Evolutionary conservation across 1,140 invertebrate genomes (phyloP).

Genomic region (Apis dorsata): DNA sequence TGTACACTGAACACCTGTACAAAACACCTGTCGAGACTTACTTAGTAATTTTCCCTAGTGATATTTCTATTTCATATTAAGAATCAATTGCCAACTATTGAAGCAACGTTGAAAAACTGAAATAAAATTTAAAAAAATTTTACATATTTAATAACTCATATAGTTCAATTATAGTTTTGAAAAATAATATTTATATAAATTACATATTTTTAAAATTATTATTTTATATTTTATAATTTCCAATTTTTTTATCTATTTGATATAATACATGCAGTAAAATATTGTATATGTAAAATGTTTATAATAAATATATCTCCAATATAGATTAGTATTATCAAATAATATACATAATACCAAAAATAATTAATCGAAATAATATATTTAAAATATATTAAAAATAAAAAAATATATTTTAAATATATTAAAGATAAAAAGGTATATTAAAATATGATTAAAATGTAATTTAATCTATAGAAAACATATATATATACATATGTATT

Average conservation of each 20-base stretch:
- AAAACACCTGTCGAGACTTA: slow-evolving; percentile 57
- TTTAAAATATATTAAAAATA: no score
- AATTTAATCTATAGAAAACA: background rate
- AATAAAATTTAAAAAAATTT: background rate
- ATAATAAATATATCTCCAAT: background rate
- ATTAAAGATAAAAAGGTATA: no score
- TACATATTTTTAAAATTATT: background rate
- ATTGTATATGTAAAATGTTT: slow-evolving; percentile 12
- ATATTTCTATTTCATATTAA: slow-evolving; percentile 16
- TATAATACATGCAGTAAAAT: slow-evolving; percentile 7
- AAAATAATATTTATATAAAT: background rate
- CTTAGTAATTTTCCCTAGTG: slow-evolving; percentile 60
- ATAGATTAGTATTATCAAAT: background rate
- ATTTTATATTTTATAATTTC: background rate
- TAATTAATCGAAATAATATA: no score
- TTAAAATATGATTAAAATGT: background rate
- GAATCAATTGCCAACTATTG: slow-evolving; percentile 10
- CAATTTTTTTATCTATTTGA: background rate
- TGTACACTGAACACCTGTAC: slow-evolving; percentile 65
- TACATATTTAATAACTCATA: background rate
- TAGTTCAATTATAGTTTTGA: no score
- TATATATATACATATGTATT: background rate
- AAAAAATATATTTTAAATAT: no score
- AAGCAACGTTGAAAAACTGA: background rate
- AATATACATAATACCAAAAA: background rate